Conservation (phyloP, 2,888 invertebrate genomes). For the Auanema sp. region DNA sequence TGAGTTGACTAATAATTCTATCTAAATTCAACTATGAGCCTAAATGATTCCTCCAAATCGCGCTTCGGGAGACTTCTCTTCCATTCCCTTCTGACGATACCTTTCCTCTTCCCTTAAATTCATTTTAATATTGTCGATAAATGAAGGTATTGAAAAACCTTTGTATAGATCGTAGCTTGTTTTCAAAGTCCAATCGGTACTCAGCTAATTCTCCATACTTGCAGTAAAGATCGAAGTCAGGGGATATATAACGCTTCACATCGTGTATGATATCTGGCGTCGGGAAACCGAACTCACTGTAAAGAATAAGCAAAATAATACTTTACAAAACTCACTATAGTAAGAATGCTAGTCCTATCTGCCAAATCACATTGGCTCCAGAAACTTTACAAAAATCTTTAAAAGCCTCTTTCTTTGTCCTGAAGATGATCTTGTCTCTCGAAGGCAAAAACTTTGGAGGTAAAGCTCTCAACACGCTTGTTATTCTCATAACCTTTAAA, state of each 20-base stretch:
- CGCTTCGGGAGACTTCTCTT: constrained; percentile 39
- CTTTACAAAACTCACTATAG: constrained; percentile 31
- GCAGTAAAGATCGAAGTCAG: constrained; percentile 48
- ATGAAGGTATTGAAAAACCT: constrained; percentile 1
- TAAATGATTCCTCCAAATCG: constrained; percentile 42
- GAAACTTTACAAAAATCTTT: constrained; percentile 44
- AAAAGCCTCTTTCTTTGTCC: constrained; percentile 38
- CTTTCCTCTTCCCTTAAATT: constrained; percentile 32
- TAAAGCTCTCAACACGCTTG: too few species aligned
- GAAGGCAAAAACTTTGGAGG: constrained; percentile 30
- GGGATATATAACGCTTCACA: constrained; percentile 42
- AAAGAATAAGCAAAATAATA: constrained; percentile 10
- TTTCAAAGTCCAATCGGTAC: constrained; percentile 39
- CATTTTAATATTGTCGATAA: too few species aligned
- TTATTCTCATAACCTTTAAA: too few species aligned
- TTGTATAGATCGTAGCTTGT: constrained; percentile 34
- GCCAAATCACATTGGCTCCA: constrained; percentile 39
- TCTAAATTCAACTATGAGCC: constrained; percentile 6
- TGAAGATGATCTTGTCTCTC: constrained; percentile 32
- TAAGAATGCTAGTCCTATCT: constrained; percentile 36
- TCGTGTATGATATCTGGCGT: constrained; percentile 52
- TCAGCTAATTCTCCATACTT: constrained; percentile 41
- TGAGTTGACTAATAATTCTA: constrained; percentile 1
- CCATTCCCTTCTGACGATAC: constrained; percentile 25
- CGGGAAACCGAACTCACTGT: constrained; percentile 51